A percentile compares a stretch with the other conserved stretches of the same genome.
phyloP scores from a whole-genome alignment of 1,140 invertebrate genomes.

The Rhagoletis zephyria region DNA sequence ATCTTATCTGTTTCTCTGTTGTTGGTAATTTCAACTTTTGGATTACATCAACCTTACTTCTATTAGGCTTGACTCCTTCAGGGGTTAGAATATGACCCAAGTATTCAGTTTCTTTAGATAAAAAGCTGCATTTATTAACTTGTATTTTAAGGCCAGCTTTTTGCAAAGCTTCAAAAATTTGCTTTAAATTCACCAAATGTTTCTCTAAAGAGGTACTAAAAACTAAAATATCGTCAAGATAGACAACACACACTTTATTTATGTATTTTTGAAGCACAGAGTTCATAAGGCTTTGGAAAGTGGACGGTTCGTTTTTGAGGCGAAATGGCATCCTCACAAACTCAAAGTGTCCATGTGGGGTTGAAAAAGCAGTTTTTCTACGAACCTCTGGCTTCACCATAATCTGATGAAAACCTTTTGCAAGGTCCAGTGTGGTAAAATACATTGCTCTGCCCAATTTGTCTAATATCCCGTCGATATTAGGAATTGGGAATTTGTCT shows the following conservation, averaged over 20 bases:
- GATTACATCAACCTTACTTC: too few species aligned
- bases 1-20: too few species aligned
- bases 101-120: too few species aligned
- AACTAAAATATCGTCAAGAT: not conserved
- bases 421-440: not conserved
- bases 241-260: not conserved
- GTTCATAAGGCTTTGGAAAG: not conserved
- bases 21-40: too few species aligned
- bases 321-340: not conserved
- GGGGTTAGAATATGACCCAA: too few species aligned
- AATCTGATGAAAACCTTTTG: conserved; percentile 13
- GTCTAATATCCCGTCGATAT: conserved; percentile 1
- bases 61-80: too few species aligned
- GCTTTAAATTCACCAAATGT: too few species aligned
- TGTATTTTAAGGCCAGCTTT: too few species aligned
- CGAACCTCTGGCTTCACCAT: not conserved
- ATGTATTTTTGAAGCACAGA: too few species aligned
- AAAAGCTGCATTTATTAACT: too few species aligned
- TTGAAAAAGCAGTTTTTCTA: not conserved
- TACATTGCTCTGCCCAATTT: not conserved
- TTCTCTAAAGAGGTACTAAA: not conserved
- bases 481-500: conserved; percentile 28
- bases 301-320: not conserved
- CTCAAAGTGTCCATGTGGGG: not conserved
- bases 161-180: too few species aligned